Evolutionary conservation across 2,888 invertebrate genomes (phyloP), one percentile per base, ranked within the genome.

Genomic region (Schizotus pectinicornis): DNA sequence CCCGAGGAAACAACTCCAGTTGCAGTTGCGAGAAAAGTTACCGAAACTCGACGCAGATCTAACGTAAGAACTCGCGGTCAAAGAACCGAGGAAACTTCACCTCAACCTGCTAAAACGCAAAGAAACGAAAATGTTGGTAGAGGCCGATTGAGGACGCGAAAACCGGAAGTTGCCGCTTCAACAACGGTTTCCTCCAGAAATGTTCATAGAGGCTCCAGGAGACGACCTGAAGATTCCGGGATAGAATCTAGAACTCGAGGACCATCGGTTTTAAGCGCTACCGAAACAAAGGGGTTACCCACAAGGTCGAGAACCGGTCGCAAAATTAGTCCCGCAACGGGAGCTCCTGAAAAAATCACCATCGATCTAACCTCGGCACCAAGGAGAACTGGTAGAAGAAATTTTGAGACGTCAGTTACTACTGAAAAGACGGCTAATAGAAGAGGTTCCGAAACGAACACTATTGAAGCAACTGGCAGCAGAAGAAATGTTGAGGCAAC

Each of bases 291-390:
- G 30, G 72, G 72, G 35, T 50, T 58, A 36, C 65, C 70, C n/a
- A 54, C 56, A 6, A 65, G 75, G 52, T 66, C 75, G 3, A 66
- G 77, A 63, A 69, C 72, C n/a, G 74, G 71, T 9, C 58, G 75
- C 48, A 72, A 66, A 58, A 69, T 70, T n/a, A 7, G 49, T 33
- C 6, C 34, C 12, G 33, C 31, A 13, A 7, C 9, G 1, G 32
- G 14, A 22, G 31, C 49, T 22, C 64, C 66, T 3, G 68, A 67
- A 45, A 70, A 62, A 59, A 49, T 63, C 6, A 45, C 62, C 1
- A 8, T 64, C 8, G 63, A 67, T 31, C 41, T 62, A 45, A 52
- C 35, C 14, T 51, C 31, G 30, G 13, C 58, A 12, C 54, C 45
- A 30, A 51, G 39, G 30, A 11, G 9, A 6, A 39, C 6, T 22